These are phyloP conservation scores for Astyanax mexicanus DNA, from an alignment of 2,797 vertebrate species.

Conservation along the genomic window DNA sequence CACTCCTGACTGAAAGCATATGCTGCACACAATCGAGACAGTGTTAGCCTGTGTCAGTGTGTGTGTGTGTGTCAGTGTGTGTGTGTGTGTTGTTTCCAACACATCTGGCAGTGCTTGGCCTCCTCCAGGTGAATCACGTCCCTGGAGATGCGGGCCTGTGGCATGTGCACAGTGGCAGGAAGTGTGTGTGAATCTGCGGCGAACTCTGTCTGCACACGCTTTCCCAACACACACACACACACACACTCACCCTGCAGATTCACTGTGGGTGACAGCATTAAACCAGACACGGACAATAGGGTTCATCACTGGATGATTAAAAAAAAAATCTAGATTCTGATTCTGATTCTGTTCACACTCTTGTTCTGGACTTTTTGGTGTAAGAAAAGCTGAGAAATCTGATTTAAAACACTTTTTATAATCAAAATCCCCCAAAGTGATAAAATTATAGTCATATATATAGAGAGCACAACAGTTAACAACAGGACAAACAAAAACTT, in stretches of 20 bases:
- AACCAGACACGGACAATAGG: constrained; percentile 78
- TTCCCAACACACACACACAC: constrained; percentile 66
- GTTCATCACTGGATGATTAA: too few relatives aligned
- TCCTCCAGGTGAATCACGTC: constrained; percentile 95
- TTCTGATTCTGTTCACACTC: too few relatives aligned
- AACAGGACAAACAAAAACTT: too few relatives aligned
- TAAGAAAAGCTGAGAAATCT: too few relatives aligned
- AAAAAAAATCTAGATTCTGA: too few relatives aligned
- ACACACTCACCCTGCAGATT: constrained; percentile 58
- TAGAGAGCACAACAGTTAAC: too few relatives aligned
- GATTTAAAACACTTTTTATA: too few relatives aligned
- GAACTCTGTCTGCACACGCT: constrained; percentile 91
- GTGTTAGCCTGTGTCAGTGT: constrained; percentile 88
- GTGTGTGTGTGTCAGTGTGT: constrained; percentile 45
- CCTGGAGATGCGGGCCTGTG: constrained; percentile 89
- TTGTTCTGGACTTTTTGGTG: too few relatives aligned
- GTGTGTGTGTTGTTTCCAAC: constrained; percentile 81
- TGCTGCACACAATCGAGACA: constrained; percentile 93
- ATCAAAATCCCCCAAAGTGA: too few relatives aligned
- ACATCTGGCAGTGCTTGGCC: constrained; percentile 95
- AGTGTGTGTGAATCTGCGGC: constrained; percentile 89
- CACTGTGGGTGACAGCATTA: constrained; percentile 83
- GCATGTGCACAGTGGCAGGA: constrained; percentile 93
- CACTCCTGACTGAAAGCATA: constrained; percentile 98
- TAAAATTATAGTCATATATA: too few relatives aligned